These are phyloP conservation scores for Horisme vitalbata DNA, from an alignment of 2,888 invertebrate genomes.

Conservation along the genomic window DNA sequence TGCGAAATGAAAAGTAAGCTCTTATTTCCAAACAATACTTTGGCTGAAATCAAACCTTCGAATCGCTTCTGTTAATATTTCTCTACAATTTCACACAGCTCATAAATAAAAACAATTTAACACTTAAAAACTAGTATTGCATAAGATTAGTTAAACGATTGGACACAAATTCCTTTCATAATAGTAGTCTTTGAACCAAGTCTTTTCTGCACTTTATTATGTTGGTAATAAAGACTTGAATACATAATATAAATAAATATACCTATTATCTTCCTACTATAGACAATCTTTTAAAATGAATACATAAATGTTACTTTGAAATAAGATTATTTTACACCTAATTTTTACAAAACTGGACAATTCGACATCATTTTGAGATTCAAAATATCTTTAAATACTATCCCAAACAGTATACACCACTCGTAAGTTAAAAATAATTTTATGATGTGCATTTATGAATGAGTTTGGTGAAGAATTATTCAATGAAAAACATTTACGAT, in stretches of 20 bases:
- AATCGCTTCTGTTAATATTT: conserved; percentile 54
- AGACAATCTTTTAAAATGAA: conserved; percentile 28
- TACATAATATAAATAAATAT: conserved; percentile 33
- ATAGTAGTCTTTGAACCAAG: conserved; percentile 54
- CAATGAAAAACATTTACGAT: conserved; percentile 1
- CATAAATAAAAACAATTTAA: conserved; percentile 82
- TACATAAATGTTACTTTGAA: conserved; percentile 18
- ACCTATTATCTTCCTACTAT: conserved; percentile 33
- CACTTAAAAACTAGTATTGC: conserved; percentile 82
- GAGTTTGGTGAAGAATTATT: conserved; percentile 11
- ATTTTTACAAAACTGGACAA: conserved; percentile 31
- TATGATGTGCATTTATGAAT: conserved; percentile 29
- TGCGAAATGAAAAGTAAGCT: conserved; percentile 52
- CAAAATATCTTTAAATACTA: conserved; percentile 27
- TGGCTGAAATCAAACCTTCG: conserved; percentile 69
- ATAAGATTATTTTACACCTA: conserved; percentile 24
- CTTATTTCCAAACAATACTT: conserved; percentile 49
- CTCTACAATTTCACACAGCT: conserved; percentile 57
- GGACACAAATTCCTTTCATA: conserved; percentile 51
- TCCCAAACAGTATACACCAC: conserved; percentile 21
- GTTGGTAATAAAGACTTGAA: conserved; percentile 40
- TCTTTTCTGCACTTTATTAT: conserved; percentile 47
- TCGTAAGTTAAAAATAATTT: conserved; percentile 23
- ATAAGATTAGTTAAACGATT: conserved; percentile 73
- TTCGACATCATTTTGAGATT: conserved; percentile 39